phyloP scores from a whole-genome alignment of 2,113 vertebrate species.

The Hiodon tergisus region DNA sequence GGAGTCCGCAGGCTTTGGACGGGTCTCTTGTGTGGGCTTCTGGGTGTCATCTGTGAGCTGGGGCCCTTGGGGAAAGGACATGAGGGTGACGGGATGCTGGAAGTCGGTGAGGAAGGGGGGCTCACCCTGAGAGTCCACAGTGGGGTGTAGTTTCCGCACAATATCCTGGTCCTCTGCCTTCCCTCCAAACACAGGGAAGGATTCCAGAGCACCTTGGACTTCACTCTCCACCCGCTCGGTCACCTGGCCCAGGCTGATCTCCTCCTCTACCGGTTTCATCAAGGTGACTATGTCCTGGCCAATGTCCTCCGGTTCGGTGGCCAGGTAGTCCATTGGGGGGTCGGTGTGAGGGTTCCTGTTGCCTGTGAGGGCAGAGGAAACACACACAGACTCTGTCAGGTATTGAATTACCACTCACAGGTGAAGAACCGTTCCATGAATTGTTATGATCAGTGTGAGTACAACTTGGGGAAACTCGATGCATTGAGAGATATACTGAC shows the following conservation, averaged over 20 bases:
- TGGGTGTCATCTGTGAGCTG: slow-evolving; percentile 18
- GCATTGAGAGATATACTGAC: too few species aligned
- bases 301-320: slow-evolving; percentile 62
- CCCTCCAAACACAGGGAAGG: slow-evolving; percentile 47
- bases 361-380: slow-evolving; percentile 40
- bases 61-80: slow-evolving; percentile 25
- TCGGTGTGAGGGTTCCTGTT: slow-evolving; percentile 54
- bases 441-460: too few species aligned
- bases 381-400: not conserved
- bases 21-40: slow-evolving; percentile 27
- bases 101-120: slow-evolving; percentile 14
- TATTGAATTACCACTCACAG: too few species aligned
- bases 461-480: too few species aligned
- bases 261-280: slow-evolving; percentile 62
- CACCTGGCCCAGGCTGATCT: slow-evolving; percentile 56
- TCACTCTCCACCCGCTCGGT: slow-evolving; percentile 54
- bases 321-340: slow-evolving; percentile 48
- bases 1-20: slow-evolving; percentile 27
- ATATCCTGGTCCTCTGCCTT: not conserved
- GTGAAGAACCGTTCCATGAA: too few species aligned
- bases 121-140: slow-evolving; percentile 22
- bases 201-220: slow-evolving; percentile 70
- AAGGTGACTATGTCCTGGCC: slow-evolving; percentile 69
- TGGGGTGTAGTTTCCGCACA: slow-evolving; percentile 4
- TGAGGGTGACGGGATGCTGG: slow-evolving; percentile 25